Percentiles rank a stretch among this genome's conserved stretches.
Conservation (phyloP, 2,888 invertebrate species). For the Cerceris rybyensis region DNA sequence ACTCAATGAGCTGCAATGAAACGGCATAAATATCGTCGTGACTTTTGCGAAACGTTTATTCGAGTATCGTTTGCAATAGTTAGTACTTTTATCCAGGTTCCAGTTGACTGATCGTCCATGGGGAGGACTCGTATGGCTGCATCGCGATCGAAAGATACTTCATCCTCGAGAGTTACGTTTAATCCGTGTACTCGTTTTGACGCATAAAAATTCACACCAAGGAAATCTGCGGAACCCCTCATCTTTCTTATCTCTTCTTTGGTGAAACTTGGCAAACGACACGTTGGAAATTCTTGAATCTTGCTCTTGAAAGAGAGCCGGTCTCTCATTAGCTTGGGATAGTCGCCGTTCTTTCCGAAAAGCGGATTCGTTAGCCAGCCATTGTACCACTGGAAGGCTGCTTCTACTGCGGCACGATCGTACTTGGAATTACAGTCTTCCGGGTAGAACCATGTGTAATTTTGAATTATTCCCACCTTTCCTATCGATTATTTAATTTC, state of each 20-base stretch:
- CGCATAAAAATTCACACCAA: constrained; percentile 67
- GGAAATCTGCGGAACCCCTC: constrained; percentile 63
- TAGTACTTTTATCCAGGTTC: constrained; percentile 20
- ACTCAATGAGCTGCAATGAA: not conserved
- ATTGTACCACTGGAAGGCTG: constrained; percentile 84
- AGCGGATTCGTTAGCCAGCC: constrained; percentile 88
- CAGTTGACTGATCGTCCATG: constrained; percentile 7
- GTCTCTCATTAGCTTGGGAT: constrained; percentile 86
- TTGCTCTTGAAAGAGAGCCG: constrained; percentile 84
- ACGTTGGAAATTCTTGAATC: constrained; percentile 84
- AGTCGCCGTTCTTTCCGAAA: constrained; percentile 85
- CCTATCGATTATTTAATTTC: constrained; percentile 77
- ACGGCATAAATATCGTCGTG: not conserved
- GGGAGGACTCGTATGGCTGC: constrained; percentile 6
- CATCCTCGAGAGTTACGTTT: not conserved
- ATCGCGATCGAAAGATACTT: constrained; percentile 34
- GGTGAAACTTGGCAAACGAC: constrained; percentile 84
- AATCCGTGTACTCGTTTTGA: constrained; percentile 25
- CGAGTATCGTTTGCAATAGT: not conserved
- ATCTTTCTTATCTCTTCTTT: constrained; percentile 52
- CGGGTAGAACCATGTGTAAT: constrained; percentile 83
- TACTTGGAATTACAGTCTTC: constrained; percentile 80
- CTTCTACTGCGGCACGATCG: constrained; percentile 83
- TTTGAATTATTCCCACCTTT: constrained; percentile 84
- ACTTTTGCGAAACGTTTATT: not conserved